These are phyloP conservation scores for Drosophila watanabei DNA, from an alignment of 1,140 invertebrate species.

Conservation along the genomic window DNA sequence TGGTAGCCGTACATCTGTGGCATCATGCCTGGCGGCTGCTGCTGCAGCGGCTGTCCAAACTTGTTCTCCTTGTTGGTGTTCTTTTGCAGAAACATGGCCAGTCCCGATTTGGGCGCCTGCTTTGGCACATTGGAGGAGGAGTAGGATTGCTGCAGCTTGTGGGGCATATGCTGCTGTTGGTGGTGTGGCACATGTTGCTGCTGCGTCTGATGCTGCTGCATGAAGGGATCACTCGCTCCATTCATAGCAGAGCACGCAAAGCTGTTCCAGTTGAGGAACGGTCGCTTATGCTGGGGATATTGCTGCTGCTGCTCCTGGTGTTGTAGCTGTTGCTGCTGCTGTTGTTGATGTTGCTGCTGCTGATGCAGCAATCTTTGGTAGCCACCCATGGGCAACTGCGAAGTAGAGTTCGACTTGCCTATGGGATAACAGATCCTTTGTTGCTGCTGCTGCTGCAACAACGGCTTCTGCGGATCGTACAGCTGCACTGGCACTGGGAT, in stretches of 20 bases:
- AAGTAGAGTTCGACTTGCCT: constrained; percentile 80
- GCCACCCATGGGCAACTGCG: constrained; percentile 73
- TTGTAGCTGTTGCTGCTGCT: constrained; percentile 21
- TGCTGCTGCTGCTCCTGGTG: constrained; percentile 49
- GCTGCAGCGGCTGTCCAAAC: constrained; percentile 62
- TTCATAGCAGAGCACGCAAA: constrained; percentile 79
- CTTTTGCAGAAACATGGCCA: constrained; percentile 69
- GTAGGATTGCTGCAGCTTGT: constrained; percentile 75
- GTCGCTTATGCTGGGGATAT: constrained; percentile 78
- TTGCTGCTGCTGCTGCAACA: constrained; percentile 64
- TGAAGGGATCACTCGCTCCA: constrained; percentile 72
- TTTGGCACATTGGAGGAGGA: constrained; percentile 73
- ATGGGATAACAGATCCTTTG: constrained; percentile 70
- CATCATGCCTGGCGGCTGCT: constrained; percentile 52
- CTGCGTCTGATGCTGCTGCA: constrained; percentile 66
- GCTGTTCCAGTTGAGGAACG: constrained; percentile 78
- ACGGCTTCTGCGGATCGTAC: constrained; percentile 71
- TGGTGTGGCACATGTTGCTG: constrained; percentile 55
- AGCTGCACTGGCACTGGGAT: constrained; percentile 76
- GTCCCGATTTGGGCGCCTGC: constrained; percentile 54
- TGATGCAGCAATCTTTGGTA: constrained; percentile 67
- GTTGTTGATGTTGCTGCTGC: constrained; percentile 48
- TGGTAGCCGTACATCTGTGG: constrained; percentile 70
- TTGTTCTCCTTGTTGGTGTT: constrained; percentile 81
- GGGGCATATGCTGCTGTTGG: constrained; percentile 41